Base-by-base conservation (phyloP, 2,797 vertebrate genomes). In the Rhinella marina region DNA sequence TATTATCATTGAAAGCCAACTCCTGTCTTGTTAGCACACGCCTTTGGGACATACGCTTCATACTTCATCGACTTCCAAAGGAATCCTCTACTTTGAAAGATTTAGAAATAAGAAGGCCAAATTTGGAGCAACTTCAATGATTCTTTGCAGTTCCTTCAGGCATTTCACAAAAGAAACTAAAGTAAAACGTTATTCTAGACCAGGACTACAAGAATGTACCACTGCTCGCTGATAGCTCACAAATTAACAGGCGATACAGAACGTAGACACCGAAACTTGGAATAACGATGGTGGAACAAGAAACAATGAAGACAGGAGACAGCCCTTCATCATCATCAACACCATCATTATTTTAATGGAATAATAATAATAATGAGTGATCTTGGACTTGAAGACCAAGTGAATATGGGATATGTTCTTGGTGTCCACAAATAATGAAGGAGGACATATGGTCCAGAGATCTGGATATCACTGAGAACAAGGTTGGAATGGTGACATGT, bases 41-140 rank as follows among this genome's bases (percentile, higher is more conserved):
- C 84, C 84, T 79, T 23, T 79, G 75, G 84, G 75, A 79, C 75
- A 86, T 70, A 56, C 23, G 59, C 73, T 78, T 79, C 75, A 79
- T 79, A 56, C 75, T 86, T 86, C 84, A 68, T 66, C 32, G 84
- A 56, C 48, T 86, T 79, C 76, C 59, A 86, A 79, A 86, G 76
- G 25, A 79, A 86, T 79, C 29, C 61, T 66, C 61, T 32, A 32
- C 76, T 86, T 68, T 72, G 52, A 84, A 75, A 52, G 82, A 48
- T 75, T 82, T 59, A 48, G 72, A 84, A 50, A 84, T 62, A 25
- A 84, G 83, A 76, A 75, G 72, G 72, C 29, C 83, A 84, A 59
- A 76, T 84, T 84, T 56, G 32, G 68, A 84, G 54, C 48, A 76
- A 12, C 70, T 50, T 76, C 54, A 61, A 54, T 25, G 82, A 73